Evolutionary conservation across 2,797 vertebrate genomes (phyloP).

Genomic region (Anas georgica): DNA sequence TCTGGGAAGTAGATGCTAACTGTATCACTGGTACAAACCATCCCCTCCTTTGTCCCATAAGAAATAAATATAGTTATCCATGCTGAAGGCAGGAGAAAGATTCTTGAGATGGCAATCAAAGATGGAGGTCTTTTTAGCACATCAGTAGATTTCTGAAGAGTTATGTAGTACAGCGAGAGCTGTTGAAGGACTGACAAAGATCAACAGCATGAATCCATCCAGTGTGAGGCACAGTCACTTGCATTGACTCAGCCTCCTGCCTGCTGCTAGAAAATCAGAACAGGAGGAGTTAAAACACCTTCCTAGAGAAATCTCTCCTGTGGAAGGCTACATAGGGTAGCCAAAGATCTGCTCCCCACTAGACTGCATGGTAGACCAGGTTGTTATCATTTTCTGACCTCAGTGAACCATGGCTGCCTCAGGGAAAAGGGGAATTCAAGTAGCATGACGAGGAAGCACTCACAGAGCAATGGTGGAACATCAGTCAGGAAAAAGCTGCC

Average conservation of each 20-base stretch:
- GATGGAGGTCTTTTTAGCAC: neutral
- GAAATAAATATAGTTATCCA: conserved; percentile 14
- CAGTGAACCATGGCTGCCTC: neutral
- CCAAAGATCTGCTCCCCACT: conserved; percentile 13
- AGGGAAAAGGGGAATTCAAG: neutral
- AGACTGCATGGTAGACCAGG: neutral
- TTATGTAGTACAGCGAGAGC: neutral
- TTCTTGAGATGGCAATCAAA: neutral
- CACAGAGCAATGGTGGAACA: neutral
- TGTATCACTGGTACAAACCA: neutral
- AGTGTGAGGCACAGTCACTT: neutral
- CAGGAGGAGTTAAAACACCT: neutral
- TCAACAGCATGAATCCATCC: conserved; percentile 1
- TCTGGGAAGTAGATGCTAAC: neutral
- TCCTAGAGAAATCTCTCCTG: neutral
- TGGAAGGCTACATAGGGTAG: neutral
- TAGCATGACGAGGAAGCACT: neutral
- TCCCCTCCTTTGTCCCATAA: neutral
- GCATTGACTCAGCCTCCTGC: neutral
- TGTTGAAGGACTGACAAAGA: conserved; percentile 6
- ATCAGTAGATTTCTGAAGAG: neutral
- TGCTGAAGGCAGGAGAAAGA: neutral
- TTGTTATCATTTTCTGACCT: conserved; percentile 32
- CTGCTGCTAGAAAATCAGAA: conserved; percentile 1
- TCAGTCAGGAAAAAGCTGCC: neutral